Base-by-base conservation (phyloP, 2,797 vertebrate species). In the Centropyge bicolor region DNA sequence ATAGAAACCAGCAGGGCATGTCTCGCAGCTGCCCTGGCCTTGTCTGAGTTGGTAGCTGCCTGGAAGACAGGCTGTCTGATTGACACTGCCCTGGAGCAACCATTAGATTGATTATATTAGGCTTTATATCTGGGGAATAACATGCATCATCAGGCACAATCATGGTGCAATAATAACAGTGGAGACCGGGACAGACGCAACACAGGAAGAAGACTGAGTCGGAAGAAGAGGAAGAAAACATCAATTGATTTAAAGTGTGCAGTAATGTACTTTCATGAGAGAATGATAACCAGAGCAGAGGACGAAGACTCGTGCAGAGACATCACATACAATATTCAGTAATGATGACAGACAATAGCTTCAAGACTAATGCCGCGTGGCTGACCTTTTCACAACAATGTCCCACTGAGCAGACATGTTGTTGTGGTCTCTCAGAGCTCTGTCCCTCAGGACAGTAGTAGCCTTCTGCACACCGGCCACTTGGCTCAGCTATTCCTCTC, bases 371-470 rank as follows among this genome's bases (percentile, higher is more conserved):
- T 20, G 27, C 55, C 71, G 63, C 35, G 65, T 46, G 62, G 35
- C 83, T 90, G 81, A 96, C 96, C 93, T 94, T 90, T 81, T 91
- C 87, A 89, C 96, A 96, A 70, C 86, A 94, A 84, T 96, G 94
- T 81, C 95, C 96, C 11, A 74, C 87, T 74, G 86, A 84, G 83
- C 95, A 96, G 74, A 92, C 72, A 78, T 95, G 80, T 59, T 89
- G 89, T 56, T 86, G 78, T 48, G 95, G 94, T 80, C 78, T 89
- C 51, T 89, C 88, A 59, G 92, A 88, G 78, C 59, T 92, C 89
- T 96, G 95, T 63, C 96, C 95, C 59, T 72, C 94, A n/a, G 96
- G 95, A 90, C 97, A 97, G 88, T 95, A 96, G 77, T 95, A 97
- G n/a, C 96, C 96, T 7, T 94, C 87, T 12, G 86, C 85, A 57